phyloP scores from a whole-genome alignment of 2,797 vertebrate genomes.

The Mormyrus hasselquistii region DNA sequence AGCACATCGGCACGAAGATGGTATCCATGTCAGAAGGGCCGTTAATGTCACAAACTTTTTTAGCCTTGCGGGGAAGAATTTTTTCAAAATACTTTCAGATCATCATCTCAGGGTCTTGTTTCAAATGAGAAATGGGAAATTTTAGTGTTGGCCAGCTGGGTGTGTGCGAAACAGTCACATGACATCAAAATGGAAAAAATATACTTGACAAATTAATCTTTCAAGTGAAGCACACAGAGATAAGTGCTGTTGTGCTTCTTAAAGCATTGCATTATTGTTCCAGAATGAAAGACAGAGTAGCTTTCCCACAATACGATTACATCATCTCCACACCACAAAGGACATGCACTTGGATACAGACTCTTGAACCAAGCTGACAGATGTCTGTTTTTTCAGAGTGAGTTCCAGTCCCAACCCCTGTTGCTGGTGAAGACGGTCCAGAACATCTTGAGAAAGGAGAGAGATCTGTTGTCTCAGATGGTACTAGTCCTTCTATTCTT shows the following conservation, averaged over 20 bases:
- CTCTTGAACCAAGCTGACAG: background rate
- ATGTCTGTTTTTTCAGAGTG: slow-evolving; percentile 47
- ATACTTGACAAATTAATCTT: background rate
- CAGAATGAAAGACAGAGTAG: background rate
- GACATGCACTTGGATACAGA: background rate
- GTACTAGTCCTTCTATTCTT: slow-evolving; percentile 46
- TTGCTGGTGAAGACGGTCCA: slow-evolving; percentile 68
- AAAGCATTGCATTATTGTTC: background rate
- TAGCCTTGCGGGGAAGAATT: background rate
- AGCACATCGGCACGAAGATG: slow-evolving; percentile 57
- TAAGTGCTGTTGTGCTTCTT: background rate
- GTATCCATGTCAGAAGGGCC: slow-evolving; percentile 36
- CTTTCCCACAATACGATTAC: background rate
- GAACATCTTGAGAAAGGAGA: slow-evolving; percentile 75
- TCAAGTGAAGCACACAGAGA: background rate
- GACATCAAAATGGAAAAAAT: background rate
- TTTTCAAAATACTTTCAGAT: slow-evolving; percentile 10
- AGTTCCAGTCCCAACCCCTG: slow-evolving; percentile 66
- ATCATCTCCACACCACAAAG: background rate
- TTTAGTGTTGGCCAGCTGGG: background rate
- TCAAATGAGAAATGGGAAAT: background rate
- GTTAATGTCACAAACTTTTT: background rate
- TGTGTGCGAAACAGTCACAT: background rate
- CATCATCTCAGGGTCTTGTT: background rate
- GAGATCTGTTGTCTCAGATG: slow-evolving; percentile 57